A percentile compares a stretch with the other conserved stretches of the same genome.
These are phyloP conservation scores for Drosophila demipolita DNA, from an alignment of 2,888 invertebrate species.

Conservation along the genomic window DNA sequence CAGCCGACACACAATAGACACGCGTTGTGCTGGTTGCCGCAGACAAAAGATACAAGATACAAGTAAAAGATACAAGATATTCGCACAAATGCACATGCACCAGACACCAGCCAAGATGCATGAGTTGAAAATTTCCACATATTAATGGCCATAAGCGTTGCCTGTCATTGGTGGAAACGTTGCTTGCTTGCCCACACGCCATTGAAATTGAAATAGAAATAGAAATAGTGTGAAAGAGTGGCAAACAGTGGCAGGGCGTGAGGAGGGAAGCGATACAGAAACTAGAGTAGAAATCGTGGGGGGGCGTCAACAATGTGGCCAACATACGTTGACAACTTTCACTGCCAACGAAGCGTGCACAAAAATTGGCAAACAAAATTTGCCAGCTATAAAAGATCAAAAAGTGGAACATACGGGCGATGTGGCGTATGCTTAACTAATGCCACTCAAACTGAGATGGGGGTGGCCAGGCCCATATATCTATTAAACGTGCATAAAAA, in stretches of 20 bases:
- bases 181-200: conserved; percentile 42
- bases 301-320: conserved; percentile 24
- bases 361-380: conserved; percentile 39
- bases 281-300: conserved; percentile 51
- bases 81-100: conserved; percentile 22
- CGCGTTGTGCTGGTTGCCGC: conserved; percentile 30
- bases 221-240: conserved; percentile 4
- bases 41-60: conserved; percentile 32
- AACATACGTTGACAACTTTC: conserved; percentile 66
- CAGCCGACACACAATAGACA: conserved; percentile 51
- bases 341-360: conserved; percentile 67
- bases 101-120: conserved; percentile 10
- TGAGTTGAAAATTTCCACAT: conserved; percentile 27
- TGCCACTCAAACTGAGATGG: conserved; percentile 1
- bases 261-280: neutral
- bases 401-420: conserved; percentile 10
- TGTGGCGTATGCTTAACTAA: conserved; percentile 7
- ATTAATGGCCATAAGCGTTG: conserved; percentile 57
- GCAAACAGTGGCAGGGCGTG: neutral
- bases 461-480: neutral
- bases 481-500: neutral
- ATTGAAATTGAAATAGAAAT: conserved; percentile 53
- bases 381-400: conserved; percentile 6
- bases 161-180: conserved; percentile 58
- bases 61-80: conserved; percentile 29